A percentile compares a stretch with the other conserved stretches of the same genome.
Conservation (phyloP, 2,888 invertebrate genomes). For the Acrocera orbiculus region DNA sequence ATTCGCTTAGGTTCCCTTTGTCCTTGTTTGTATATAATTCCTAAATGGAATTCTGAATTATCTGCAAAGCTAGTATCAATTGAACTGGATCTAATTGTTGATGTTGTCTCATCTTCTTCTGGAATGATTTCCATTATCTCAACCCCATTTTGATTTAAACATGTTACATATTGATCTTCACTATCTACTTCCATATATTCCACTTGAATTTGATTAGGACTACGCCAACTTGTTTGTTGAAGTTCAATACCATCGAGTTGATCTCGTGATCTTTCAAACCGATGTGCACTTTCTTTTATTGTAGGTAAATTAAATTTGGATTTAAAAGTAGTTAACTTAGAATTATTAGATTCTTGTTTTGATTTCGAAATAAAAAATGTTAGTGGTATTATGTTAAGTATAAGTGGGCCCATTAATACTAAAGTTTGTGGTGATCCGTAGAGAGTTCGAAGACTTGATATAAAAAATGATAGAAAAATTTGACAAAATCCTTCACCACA, state of each 20-base stretch:
- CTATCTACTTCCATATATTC: constrained; percentile 14
- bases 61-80: constrained; percentile 21
- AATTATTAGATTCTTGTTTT: constrained; percentile 17
- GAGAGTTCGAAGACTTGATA: constrained; percentile 27
- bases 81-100: constrained; percentile 26
- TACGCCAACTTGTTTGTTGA: constrained; percentile 23
- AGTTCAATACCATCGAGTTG: constrained; percentile 28
- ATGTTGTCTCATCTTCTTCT: constrained; percentile 28
- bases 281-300: constrained; percentile 18
- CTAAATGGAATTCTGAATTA: constrained; percentile 18
- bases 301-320: constrained; percentile 14
- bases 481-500: constrained; percentile 31
- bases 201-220: constrained; percentile 21
- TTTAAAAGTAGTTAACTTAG: not conserved
- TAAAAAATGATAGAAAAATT: constrained; percentile 28
- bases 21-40: constrained; percentile 12
- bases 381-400: constrained; percentile 28
- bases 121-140: constrained; percentile 32
- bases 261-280: constrained; percentile 17
- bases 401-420: constrained; percentile 25
- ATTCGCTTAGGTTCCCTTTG: constrained; percentile 16
- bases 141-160: constrained; percentile 28
- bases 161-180: constrained; percentile 24
- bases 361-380: constrained; percentile 27
- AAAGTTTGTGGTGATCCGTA: constrained; percentile 29